Percentiles rank a stretch among this genome's conserved stretches.
These are phyloP conservation scores for Galerucella calmariensis DNA, from an alignment of 2,888 invertebrate genomes.

Conservation along the genomic window DNA sequence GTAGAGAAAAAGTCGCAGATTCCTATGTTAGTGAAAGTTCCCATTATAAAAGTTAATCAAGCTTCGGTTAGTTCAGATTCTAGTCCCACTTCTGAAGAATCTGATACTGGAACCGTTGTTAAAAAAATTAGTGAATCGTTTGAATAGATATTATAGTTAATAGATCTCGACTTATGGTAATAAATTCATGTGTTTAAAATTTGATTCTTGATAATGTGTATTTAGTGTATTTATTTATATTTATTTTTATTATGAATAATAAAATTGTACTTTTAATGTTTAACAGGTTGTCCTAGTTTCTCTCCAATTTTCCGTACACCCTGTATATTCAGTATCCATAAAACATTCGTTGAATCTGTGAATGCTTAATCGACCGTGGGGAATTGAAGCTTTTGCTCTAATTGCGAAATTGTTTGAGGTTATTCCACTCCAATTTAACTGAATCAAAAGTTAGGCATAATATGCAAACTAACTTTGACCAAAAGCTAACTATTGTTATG, in stretches of 20 bases:
- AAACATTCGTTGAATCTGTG: background rate
- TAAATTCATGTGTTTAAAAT: too few species aligned
- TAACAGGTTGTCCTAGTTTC: too few species aligned
- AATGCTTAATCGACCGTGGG: background rate
- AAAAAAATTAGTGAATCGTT: constrained; percentile 52
- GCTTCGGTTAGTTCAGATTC: constrained; percentile 70
- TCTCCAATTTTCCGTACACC: background rate
- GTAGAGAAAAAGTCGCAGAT: constrained; percentile 58
- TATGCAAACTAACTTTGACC: background rate
- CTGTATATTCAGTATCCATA: background rate
- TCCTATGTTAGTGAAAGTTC: constrained; percentile 58
- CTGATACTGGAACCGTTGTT: constrained; percentile 64
- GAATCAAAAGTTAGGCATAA: background rate
- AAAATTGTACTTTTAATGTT: background rate
- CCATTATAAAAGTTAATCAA: constrained; percentile 52
- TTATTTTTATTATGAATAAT: too few species aligned
- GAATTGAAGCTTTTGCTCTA: background rate
- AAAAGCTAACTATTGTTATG: background rate
- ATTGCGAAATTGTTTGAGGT: constrained; percentile 8
- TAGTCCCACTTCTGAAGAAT: constrained; percentile 64
- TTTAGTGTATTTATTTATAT: too few species aligned
- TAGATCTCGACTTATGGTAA: too few species aligned
- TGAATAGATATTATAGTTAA: too few species aligned
- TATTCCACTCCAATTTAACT: constrained; percentile 1
- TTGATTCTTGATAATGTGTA: too few species aligned